phyloP scores from a whole-genome alignment of 1,140 invertebrate species.

The Brevipalpus yothersi region DNA sequence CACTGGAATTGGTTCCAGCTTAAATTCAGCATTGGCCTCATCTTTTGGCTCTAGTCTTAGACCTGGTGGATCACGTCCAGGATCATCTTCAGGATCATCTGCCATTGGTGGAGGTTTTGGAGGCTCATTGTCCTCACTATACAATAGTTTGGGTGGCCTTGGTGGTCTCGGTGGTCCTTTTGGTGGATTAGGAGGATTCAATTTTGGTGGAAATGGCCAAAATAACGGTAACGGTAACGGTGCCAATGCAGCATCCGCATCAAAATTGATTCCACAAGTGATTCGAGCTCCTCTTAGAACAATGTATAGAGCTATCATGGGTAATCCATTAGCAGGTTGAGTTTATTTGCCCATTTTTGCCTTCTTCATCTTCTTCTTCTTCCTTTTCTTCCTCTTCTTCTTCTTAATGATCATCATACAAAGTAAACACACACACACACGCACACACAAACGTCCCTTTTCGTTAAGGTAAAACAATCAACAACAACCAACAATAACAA shows the following conservation, averaged over 20 bases:
- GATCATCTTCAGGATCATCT: not conserved
- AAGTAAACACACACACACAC: not conserved
- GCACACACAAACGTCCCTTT: not conserved
- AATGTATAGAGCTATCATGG: not conserved
- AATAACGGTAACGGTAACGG: not conserved
- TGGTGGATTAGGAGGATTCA: not conserved
- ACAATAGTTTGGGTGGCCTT: not conserved
- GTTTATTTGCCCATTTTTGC: not conserved
- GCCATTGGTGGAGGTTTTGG: not conserved
- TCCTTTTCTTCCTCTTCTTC: not conserved
- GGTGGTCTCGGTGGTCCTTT: not conserved
- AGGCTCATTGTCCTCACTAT: not conserved
- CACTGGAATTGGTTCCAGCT: not conserved
- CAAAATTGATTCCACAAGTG: not conserved
- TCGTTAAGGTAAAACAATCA: too few relatives aligned
- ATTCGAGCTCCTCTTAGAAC: not conserved
- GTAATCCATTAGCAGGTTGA: not conserved
- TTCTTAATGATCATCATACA: not conserved
- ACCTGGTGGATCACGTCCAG: not conserved
- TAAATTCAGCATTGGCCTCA: not conserved
- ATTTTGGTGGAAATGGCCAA: not conserved
- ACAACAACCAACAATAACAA: too few relatives aligned
- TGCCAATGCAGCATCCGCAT: not conserved
- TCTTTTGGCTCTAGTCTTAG: not conserved
- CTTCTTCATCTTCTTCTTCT: not conserved